These are phyloP conservation scores for Montipora cactus DNA, from an alignment of 64 coral and sea anemone species.

Conservation along the genomic window DNA sequence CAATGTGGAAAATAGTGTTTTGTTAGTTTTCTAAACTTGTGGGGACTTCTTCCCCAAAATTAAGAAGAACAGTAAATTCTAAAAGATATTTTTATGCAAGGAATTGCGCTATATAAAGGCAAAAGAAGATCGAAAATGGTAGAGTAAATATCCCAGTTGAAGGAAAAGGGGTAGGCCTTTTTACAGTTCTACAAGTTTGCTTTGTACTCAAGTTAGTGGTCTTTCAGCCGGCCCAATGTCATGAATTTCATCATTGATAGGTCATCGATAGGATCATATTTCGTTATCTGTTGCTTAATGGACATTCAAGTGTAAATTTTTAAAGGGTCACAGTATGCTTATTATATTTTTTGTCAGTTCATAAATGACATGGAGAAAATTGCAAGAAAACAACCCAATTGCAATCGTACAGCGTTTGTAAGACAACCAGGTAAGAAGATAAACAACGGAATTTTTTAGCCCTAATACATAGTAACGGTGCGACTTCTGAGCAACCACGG, in stretches of 20 bases:
- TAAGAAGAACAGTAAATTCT: not conserved
- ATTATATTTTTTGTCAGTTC: not conserved
- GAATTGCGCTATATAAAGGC: not conserved
- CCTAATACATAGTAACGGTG: too few relatives aligned
- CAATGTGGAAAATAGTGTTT: not conserved
- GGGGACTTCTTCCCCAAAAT: not conserved
- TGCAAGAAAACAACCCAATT: not conserved
- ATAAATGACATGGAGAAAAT: slow-evolving; percentile 14
- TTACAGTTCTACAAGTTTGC: too few relatives aligned
- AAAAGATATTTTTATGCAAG: not conserved
- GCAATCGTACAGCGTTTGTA: slow-evolving; percentile 45
- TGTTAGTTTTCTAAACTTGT: not conserved
- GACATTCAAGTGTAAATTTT: too few relatives aligned
- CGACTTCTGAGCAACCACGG: too few relatives aligned
- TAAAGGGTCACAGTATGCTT: too few relatives aligned
- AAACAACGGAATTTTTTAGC: not conserved
- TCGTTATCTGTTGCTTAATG: too few relatives aligned
- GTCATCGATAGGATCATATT: too few relatives aligned
- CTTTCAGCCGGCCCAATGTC: too few relatives aligned
- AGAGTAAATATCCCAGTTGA: too few relatives aligned
- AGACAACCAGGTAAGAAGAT: slow-evolving; percentile 49
- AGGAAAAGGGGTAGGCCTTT: too few relatives aligned
- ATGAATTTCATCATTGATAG: too few relatives aligned
- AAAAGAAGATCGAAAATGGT: not conserved
- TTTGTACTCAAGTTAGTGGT: too few relatives aligned